Conservation (phyloP, 2,113 vertebrate genomes). For the Burhinus bistriatus region DNA sequence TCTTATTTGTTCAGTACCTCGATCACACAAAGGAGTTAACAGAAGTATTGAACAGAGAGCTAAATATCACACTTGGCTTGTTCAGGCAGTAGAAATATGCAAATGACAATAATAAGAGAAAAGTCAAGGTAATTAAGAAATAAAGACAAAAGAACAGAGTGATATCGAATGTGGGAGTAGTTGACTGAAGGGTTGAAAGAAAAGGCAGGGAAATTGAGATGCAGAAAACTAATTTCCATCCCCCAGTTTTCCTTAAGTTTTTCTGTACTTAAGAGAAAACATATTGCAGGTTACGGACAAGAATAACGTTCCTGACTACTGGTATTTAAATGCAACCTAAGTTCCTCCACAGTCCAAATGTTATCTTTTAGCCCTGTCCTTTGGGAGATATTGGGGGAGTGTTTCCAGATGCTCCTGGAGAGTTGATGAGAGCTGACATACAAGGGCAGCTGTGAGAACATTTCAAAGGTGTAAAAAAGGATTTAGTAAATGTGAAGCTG, state of each 20-base stretch:
- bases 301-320: neutral
- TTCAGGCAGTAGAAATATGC: conserved; percentile 14
- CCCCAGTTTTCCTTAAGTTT: neutral
- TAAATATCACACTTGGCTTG: conserved; percentile 10
- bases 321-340: neutral
- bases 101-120: conserved; percentile 23
- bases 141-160: conserved; percentile 32
- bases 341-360: neutral
- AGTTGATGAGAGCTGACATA: neutral
- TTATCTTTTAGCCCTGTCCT: neutral
- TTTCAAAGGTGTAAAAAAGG: neutral
- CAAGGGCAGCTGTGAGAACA: neutral
- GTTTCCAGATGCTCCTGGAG: neutral
- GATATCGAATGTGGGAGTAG: conserved; percentile 28
- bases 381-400: neutral
- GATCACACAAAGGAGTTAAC: neutral
- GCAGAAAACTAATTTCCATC: neutral
- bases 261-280: neutral
- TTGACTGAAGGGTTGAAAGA: conserved; percentile 24
- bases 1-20: conserved; percentile 14
- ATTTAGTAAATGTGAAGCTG: neutral
- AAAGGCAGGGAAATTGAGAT: neutral
- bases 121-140: conserved; percentile 51
- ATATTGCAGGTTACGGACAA: neutral
- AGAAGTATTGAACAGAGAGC: neutral